A percentile compares a stretch with the other conserved stretches of the same genome.
Conservation (phyloP, 2,113 vertebrate genomes). For the Chascanopsetta lugubris region DNA sequence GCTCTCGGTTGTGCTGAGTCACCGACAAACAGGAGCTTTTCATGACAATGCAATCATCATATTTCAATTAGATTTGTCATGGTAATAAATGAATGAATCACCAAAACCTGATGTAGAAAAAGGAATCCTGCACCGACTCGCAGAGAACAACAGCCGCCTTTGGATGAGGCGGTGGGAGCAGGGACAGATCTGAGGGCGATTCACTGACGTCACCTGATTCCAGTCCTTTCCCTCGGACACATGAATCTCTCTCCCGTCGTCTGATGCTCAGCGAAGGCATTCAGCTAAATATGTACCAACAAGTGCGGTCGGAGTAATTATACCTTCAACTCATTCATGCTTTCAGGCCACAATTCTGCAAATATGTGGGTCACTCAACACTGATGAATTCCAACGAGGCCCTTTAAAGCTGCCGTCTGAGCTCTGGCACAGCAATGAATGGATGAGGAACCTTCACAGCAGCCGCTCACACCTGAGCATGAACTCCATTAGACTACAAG, state of each 20-base stretch:
- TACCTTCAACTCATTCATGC: constrained; percentile 20
- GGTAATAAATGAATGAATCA: no score
- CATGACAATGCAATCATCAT: no score
- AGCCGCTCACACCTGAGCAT: constrained; percentile 12
- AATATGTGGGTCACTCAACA: constrained; percentile 41
- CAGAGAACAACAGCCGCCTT: not conserved
- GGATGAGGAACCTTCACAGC: constrained; percentile 14
- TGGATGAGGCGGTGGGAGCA: not conserved
- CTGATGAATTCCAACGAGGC: constrained; percentile 9
- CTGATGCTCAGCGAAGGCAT: no score
- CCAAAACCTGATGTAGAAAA: no score
- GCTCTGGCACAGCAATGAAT: constrained; percentile 12
- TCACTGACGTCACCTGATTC: not conserved
- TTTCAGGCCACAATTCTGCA: constrained; percentile 36
- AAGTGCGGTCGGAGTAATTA: constrained; percentile 24
- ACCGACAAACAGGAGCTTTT: no score
- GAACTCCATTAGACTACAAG: constrained; percentile 33
- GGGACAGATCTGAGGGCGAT: not conserved
- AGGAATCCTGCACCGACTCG: not conserved
- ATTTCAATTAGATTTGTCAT: no score
- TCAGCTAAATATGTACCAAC: constrained; percentile 34
- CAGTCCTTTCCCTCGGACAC: not conserved
- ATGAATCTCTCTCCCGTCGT: constrained; percentile 18
- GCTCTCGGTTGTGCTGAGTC: no score
- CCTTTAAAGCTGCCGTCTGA: constrained; percentile 28